Conservation (phyloP, 1,140 invertebrate genomes). For the Listronotus oregonensis region DNA sequence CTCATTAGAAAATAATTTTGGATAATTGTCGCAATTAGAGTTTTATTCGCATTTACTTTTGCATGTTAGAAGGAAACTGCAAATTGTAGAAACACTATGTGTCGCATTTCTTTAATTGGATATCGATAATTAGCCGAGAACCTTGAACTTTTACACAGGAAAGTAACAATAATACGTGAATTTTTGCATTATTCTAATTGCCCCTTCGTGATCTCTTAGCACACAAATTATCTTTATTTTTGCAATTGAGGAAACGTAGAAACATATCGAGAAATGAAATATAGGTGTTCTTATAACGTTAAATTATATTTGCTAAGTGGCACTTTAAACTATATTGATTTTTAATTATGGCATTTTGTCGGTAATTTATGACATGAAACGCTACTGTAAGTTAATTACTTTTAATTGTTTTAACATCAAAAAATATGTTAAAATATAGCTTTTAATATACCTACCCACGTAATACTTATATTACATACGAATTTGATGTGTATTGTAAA, state of each 20-base stretch:
- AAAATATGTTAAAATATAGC: too few species aligned
- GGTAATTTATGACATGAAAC: conserved; percentile 13
- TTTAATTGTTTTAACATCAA: not conserved
- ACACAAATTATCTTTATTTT: conserved; percentile 13
- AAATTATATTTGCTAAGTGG: conserved; percentile 7
- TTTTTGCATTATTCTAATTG: conserved; percentile 29
- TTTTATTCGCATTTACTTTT: not conserved
- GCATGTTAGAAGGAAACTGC: not conserved
- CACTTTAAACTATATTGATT: conserved; percentile 6
- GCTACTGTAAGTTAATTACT: not conserved
- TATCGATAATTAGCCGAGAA: conserved; percentile 13
- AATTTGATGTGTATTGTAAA: too few species aligned
- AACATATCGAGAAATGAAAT: conserved; percentile 9
- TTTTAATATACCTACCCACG: too few species aligned
- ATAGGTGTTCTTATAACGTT: conserved; percentile 9
- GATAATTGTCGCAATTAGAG: not conserved
- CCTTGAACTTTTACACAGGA: conserved; percentile 33
- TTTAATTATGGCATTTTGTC: conserved; percentile 6
- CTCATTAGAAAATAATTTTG: not conserved
- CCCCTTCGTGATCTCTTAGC: conserved; percentile 29
- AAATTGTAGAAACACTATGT: not conserved
- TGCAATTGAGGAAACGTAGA: conserved; percentile 11
- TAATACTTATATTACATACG: too few species aligned
- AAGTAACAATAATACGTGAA: conserved; percentile 30
- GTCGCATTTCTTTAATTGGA: conserved; percentile 18